Conservation (phyloP, 2,888 invertebrate species). For the Phoenoteleia sp. region DNA sequence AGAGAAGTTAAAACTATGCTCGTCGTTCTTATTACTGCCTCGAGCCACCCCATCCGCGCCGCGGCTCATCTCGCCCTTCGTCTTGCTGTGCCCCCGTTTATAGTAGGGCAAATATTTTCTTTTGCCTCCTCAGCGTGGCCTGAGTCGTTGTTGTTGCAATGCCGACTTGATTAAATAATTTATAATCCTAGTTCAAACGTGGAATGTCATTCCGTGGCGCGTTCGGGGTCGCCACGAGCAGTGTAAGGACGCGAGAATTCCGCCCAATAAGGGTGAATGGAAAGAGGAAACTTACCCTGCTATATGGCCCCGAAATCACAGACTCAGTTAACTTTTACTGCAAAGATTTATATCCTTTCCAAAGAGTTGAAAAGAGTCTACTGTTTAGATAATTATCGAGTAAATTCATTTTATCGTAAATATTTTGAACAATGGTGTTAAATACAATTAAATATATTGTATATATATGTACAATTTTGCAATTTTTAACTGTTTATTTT, state of each 20-base stretch:
- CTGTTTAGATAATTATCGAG: slow-evolving; percentile 50
- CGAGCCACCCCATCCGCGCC: slow-evolving; percentile 80
- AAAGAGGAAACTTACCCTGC: slow-evolving; percentile 42
- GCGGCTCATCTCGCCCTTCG: slow-evolving; percentile 59
- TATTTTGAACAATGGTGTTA: slow-evolving; percentile 14
- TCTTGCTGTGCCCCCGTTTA: slow-evolving; percentile 74
- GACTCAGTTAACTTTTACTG: slow-evolving; percentile 73
- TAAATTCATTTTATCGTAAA: slow-evolving; percentile 19
- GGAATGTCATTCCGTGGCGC: slow-evolving; percentile 80
- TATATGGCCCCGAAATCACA: slow-evolving; percentile 76
- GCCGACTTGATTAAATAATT: slow-evolving; percentile 85
- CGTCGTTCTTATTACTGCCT: slow-evolving; percentile 86
- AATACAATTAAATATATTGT: slow-evolving; percentile 15
- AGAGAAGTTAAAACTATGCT: slow-evolving; percentile 86
- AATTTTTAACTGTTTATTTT: neutral
- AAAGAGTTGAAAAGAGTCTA: slow-evolving; percentile 59
- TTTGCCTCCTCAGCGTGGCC: slow-evolving; percentile 76
- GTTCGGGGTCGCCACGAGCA: slow-evolving; percentile 35
- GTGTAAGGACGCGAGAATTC: slow-evolving; percentile 37
- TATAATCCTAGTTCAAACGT: slow-evolving; percentile 81
- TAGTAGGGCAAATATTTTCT: slow-evolving; percentile 85
- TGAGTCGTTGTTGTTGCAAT: slow-evolving; percentile 39
- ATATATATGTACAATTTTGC: neutral
- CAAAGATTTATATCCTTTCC: slow-evolving; percentile 72
- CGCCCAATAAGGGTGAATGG: neutral